A percentile compares a stretch with the other conserved stretches of the same genome.
phyloP scores from a whole-genome alignment of 2,797 vertebrate genomes.

The Sebastes nivosus region DNA sequence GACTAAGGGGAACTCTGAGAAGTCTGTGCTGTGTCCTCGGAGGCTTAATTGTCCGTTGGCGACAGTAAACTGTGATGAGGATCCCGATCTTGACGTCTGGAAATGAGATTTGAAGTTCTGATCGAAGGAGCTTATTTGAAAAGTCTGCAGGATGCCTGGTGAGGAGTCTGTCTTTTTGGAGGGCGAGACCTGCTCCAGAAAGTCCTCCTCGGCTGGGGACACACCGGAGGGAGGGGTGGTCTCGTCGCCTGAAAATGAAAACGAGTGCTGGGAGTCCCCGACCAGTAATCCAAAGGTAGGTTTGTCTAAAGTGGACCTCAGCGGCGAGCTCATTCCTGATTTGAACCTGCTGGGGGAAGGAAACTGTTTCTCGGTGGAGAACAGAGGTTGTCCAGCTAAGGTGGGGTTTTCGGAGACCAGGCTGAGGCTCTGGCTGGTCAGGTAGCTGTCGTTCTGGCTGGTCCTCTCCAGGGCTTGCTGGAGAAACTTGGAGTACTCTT shows the following conservation, averaged over 20 bases:
- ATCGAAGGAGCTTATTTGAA: conserved; percentile 97
- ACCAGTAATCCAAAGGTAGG: conserved; percentile 97
- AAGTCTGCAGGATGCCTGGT: conserved; percentile 93
- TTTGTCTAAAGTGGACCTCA: conserved; percentile 95
- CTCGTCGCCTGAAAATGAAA: conserved; percentile 97
- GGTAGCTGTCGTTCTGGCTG: conserved; percentile 99
- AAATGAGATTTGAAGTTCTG: conserved; percentile 97
- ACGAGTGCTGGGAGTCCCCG: conserved; percentile 96
- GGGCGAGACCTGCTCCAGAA: conserved; percentile 96
- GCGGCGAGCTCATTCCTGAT: conserved; percentile 94
- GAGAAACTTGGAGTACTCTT: conserved; percentile 99
- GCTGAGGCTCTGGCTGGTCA: conserved; percentile 97
- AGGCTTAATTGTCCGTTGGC: conserved; percentile 97
- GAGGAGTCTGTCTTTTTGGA: conserved; percentile 94
- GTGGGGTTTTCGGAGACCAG: conserved; percentile 94
- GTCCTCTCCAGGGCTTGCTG: conserved; percentile 99
- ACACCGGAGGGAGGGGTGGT: conserved; percentile 92
- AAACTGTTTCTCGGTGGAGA: conserved; percentile 96
- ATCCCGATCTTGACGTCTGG: conserved; percentile 90
- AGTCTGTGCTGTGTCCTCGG: conserved; percentile 93
- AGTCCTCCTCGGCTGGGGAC: conserved; percentile 95
- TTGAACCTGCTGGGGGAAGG: conserved; percentile 94
- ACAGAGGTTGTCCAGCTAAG: conserved; percentile 91
- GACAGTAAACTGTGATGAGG: conserved; percentile 94
- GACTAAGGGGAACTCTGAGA: conserved; percentile 96